Evolutionary conservation across 2,888 invertebrate species (phyloP), one percentile per base, ranked within the genome.

Genomic region (Eristalinus aeneus): DNA sequence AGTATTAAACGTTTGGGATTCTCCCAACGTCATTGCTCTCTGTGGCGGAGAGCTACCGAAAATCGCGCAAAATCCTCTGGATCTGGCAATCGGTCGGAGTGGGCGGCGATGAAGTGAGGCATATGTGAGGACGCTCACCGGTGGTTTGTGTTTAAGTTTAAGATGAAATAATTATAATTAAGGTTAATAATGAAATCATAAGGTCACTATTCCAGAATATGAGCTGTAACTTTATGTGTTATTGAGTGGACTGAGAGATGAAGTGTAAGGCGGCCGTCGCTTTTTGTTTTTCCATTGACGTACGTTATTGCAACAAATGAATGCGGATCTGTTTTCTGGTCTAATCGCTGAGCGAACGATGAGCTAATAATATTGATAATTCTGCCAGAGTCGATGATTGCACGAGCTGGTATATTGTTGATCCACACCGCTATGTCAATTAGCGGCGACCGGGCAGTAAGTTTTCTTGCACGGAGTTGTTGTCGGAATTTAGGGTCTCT

Each of bases 11-110:
- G 11, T 31, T 31, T 67, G 67, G 67, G 16, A 67, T 67, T 67
- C 54, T 16, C 32, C 67, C 67, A 67, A 67, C 67, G 54, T 67
- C 67, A 20, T 67, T 67, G 31, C 54, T 67, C 67, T 67, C 54
- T 54, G 67, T 67, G 67, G 67, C 67, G 53, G 54, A 67, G 54
- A 53, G 67, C 32, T 67, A 54, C 67, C 53, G 54, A 31, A 32
- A 67, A 67, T 54, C 67, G 5, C 9, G 54, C 32, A 67, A 16
- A 53, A 67, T 67, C 31, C 53, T 16, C 53, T 67, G 31, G 32
- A 54, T 67, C 36, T 32, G 31, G 16, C 31, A 31, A 54, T 31
- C 36, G 53, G 27, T 36, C 53, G 31, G 67, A 31, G 32, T 31
- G 20, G 31, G 31, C 11, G 67, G 54, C 23, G 53, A 31, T 67